Base-by-base conservation (phyloP, 1,140 invertebrate species). In the Drosophila lini region DNA sequence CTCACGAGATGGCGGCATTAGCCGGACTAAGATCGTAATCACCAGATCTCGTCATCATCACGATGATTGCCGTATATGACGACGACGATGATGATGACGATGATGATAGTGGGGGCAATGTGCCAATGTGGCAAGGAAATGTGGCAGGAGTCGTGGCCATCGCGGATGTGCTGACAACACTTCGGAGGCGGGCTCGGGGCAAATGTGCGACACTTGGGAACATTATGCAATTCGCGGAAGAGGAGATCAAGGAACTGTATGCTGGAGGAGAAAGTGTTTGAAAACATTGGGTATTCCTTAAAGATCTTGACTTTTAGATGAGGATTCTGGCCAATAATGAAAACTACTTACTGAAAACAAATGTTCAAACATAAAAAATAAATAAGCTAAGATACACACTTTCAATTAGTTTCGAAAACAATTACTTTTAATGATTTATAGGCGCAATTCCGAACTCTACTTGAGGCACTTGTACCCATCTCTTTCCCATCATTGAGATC, bases 1-100 rank as follows among this genome's bases (percentile, higher is more conserved):
- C 56, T 48, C 74, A 78, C 38, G 56, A 80, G 64, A 80, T 79
- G 65, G 57, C 50, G 60, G 60, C 69, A 58, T 80, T 71, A 75
- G 41, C 41, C 64, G 58, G 61, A 42, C 44, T 48, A 58, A 61
- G 81, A 55, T 42, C 53, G 31, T 40, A 61, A 48, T 63, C 50
- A 40, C 55, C 48, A 45, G 74, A 77, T 77, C 52, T 53, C 61
- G 48, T 64, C 53, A 64, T 59, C 73, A 74, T 57, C 42, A 52
- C 50, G 28, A 40, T 64, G 45, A 61, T 70, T 32, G 36, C 38
- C 60, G 31, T 50, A 48, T 45, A 38, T 38, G 52, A 22, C 52
- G 11, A 53, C 31, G 13, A 47, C 13, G 45, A 42, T 42, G 19
- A 25, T 55, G 61, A 52, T 62, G 57, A 44, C 32, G 31, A 53